Percentiles rank a stretch among this genome's conserved stretches.
Evolutionary conservation across 2,888 invertebrate genomes (phyloP).

Genomic region (Andricus quercusramuli): DNA sequence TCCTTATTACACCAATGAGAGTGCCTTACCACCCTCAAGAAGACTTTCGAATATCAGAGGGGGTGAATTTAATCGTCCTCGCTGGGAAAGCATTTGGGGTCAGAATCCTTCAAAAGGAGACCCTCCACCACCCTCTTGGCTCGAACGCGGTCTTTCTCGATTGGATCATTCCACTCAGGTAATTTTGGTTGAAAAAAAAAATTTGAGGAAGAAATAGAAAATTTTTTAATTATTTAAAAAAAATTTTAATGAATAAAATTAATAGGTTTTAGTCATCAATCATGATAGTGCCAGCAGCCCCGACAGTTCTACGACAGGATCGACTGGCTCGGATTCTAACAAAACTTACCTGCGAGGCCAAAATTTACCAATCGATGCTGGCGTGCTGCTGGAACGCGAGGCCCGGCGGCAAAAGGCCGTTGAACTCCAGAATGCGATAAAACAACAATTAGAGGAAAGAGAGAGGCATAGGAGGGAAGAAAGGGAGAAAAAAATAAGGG

Average conservation of each 20-base stretch:
- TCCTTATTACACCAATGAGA: constrained; percentile 69
- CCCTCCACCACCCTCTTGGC: constrained; percentile 77
- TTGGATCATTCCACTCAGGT: constrained; percentile 74
- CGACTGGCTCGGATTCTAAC: constrained; percentile 71
- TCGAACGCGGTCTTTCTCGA: constrained; percentile 74
- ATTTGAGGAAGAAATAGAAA: no score
- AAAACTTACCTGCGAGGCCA: constrained; percentile 90
- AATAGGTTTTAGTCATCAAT: constrained; percentile 81
- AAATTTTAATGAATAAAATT: constrained; percentile 10
- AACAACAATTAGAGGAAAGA: constrained; percentile 91
- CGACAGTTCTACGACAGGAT: constrained; percentile 72
- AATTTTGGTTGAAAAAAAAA: constrained; percentile 20
- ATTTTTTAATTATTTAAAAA: no score
- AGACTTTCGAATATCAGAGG: constrained; percentile 64
- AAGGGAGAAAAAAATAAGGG: constrained; percentile 85
- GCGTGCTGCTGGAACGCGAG: constrained; percentile 90
- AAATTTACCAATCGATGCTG: constrained; percentile 90
- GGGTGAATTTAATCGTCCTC: constrained; percentile 72
- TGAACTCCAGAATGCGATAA: constrained; percentile 92
- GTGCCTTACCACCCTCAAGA: constrained; percentile 69
- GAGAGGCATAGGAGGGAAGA: constrained; percentile 88
- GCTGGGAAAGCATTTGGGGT: constrained; percentile 74
- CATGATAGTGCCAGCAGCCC: constrained; percentile 78
- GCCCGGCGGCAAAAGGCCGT: constrained; percentile 89
- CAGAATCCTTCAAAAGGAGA: constrained; percentile 65